phyloP scores from a whole-genome alignment of 1,140 invertebrate genomes.

The Cheumatopsyche charites region DNA sequence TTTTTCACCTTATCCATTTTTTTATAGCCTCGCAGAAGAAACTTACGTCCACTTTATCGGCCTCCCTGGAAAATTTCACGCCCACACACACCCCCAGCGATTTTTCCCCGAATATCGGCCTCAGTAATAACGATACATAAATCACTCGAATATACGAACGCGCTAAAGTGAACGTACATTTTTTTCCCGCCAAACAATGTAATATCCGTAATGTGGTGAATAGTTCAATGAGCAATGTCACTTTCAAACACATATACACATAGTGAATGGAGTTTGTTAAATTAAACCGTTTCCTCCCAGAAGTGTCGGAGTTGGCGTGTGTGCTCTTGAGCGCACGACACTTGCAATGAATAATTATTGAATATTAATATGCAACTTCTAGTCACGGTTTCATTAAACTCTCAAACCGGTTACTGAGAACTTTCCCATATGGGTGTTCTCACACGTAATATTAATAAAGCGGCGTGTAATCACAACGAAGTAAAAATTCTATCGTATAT shows the following conservation, averaged over 20 bases:
- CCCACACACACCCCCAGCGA: background rate
- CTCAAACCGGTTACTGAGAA: conserved; percentile 4
- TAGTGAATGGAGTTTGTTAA: no score
- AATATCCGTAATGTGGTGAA: no score
- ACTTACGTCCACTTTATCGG: conserved; percentile 31
- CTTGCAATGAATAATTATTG: conserved; percentile 15
- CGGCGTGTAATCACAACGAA: background rate
- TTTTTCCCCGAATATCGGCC: no score
- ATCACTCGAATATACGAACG: background rate
- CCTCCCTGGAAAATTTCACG: conserved; percentile 8
- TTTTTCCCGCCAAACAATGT: no score
- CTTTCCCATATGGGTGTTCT: conserved; percentile 8
- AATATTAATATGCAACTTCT: conserved; percentile 1
- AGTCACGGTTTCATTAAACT: conserved; percentile 10
- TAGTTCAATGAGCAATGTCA: no score
- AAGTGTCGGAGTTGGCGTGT: no score
- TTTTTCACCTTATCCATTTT: conserved; percentile 40
- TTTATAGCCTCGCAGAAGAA: conserved; percentile 28
- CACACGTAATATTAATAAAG: conserved; percentile 10
- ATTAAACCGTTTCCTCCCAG: no score
- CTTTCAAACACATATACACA: no score
- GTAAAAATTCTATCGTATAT: background rate
- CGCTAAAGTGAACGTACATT: background rate
- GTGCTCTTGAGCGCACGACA: background rate
- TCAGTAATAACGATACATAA: background rate